These are phyloP conservation scores for Drosophila ananassae DNA, from an alignment of 1,140 invertebrate genomes.

Conservation along the genomic window DNA sequence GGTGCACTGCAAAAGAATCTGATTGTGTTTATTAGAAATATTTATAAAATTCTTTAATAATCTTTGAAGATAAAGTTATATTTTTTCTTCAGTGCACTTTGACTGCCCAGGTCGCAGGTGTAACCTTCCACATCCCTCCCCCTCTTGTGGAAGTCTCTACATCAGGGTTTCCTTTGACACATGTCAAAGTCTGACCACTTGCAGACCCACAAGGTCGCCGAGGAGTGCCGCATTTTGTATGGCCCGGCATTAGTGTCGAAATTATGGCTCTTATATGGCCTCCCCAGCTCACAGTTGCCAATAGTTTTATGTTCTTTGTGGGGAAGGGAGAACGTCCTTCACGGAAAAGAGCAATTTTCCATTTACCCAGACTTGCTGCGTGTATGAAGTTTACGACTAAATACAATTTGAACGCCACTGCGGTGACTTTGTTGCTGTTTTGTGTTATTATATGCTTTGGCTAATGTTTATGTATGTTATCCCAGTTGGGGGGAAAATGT, in stretches of 20 bases:
- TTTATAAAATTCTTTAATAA: background rate
- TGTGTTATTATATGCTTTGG: constrained; percentile 45
- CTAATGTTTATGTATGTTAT: constrained; percentile 53
- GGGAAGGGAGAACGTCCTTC: background rate
- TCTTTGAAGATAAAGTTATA: background rate
- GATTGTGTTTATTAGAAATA: background rate
- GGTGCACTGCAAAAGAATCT: constrained; percentile 1
- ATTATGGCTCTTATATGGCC: constrained; percentile 63
- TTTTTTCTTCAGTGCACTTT: background rate
- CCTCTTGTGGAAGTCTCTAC: constrained; percentile 9
- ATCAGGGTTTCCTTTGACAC: constrained; percentile 59
- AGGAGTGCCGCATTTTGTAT: constrained; percentile 34
- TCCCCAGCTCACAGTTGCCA: constrained; percentile 27
- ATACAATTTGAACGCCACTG: constrained; percentile 61
- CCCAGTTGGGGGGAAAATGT: constrained; percentile 21
- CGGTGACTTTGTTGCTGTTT: constrained; percentile 34
- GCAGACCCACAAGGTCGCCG: constrained; percentile 62
- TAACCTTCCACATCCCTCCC: background rate
- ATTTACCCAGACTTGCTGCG: constrained; percentile 20
- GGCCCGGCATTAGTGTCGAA: constrained; percentile 70
- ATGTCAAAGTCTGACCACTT: constrained; percentile 64
- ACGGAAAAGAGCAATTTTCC: constrained; percentile 13
- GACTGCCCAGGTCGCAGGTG: constrained; percentile 46
- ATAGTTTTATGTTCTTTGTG: constrained; percentile 60
- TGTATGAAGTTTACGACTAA: constrained; percentile 67